Conservation (phyloP, 1,140 invertebrate species). For the Calephelis nemesis region DNA sequence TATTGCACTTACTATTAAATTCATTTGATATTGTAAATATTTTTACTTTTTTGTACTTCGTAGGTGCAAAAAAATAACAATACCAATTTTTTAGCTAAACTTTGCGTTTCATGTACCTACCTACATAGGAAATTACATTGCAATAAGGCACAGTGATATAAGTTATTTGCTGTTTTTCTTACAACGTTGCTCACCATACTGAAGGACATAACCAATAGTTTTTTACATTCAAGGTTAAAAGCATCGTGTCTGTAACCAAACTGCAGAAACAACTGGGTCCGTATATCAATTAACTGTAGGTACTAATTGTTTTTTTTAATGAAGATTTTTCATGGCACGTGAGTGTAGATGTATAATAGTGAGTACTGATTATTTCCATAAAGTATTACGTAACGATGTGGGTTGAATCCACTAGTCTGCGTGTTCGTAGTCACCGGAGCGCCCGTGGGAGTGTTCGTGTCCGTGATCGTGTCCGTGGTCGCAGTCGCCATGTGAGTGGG, state of each 20-base stretch:
- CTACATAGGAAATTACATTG: no score
- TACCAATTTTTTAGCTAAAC: no score
- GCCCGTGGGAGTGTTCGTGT: conserved; percentile 40
- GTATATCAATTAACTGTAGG: not conserved
- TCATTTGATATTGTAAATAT: no score
- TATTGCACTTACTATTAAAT: no score
- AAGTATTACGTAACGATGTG: not conserved
- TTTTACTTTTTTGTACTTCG: no score
- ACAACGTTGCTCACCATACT: not conserved
- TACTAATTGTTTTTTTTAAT: not conserved
- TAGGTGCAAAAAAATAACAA: no score
- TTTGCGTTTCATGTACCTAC: no score
- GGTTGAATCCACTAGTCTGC: not conserved
- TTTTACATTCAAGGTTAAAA: not conserved
- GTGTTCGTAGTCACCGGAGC: conserved; percentile 1
- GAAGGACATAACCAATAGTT: conserved; percentile 6
- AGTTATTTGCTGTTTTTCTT: not conserved
- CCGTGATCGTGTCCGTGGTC: conserved; percentile 39
- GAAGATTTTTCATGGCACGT: not conserved
- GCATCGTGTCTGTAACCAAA: not conserved
- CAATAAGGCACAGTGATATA: not conserved
- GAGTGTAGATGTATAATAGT: not conserved
- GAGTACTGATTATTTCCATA: not conserved
- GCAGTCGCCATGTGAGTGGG: conserved; percentile 34
- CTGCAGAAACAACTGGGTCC: not conserved